Conservation (phyloP, 53 echinoderm and acorn worm species). For the Stichopus horrens region DNA sequence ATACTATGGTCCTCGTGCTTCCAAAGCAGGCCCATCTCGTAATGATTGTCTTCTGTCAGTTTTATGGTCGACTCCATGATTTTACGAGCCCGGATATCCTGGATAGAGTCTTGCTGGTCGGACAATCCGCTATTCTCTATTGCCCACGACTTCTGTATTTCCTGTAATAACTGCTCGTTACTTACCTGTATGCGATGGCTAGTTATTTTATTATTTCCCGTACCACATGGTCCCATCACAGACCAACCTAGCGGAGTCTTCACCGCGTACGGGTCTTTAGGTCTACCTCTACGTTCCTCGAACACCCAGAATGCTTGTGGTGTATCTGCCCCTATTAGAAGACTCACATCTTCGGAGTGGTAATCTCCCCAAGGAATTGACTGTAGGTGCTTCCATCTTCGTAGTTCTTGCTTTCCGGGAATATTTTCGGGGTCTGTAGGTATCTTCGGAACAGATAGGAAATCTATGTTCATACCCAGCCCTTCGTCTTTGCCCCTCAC, state of each 20-base stretch:
- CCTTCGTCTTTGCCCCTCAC: constrained; percentile 42
- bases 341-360: background rate
- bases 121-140: constrained; percentile 53
- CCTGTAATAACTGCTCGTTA: constrained; percentile 53
- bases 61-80: constrained; percentile 44
- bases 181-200: constrained; percentile 51
- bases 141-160: constrained; percentile 61
- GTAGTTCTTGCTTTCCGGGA: constrained; percentile 28
- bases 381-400: constrained; percentile 48
- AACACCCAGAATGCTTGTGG: constrained; percentile 57
- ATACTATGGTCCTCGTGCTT: constrained; percentile 44
- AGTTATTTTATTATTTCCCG: background rate
- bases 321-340: constrained; percentile 42
- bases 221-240: constrained; percentile 57
- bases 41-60: constrained; percentile 28
- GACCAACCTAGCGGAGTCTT: constrained; percentile 51
- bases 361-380: constrained; percentile 39
- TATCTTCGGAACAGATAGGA: constrained; percentile 47
- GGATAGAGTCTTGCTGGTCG: constrained; percentile 51
- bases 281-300: constrained; percentile 48
- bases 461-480: constrained; percentile 8
- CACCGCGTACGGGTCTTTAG: constrained; percentile 55
- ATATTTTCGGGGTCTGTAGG: constrained; percentile 34
- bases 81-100: constrained; percentile 52
- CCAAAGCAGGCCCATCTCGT: constrained; percentile 60